Percentiles rank a stretch among this genome's conserved stretches.
Evolutionary conservation across 2,888 invertebrate species (phyloP).

Genomic region (Nomada ferruginata): DNA sequence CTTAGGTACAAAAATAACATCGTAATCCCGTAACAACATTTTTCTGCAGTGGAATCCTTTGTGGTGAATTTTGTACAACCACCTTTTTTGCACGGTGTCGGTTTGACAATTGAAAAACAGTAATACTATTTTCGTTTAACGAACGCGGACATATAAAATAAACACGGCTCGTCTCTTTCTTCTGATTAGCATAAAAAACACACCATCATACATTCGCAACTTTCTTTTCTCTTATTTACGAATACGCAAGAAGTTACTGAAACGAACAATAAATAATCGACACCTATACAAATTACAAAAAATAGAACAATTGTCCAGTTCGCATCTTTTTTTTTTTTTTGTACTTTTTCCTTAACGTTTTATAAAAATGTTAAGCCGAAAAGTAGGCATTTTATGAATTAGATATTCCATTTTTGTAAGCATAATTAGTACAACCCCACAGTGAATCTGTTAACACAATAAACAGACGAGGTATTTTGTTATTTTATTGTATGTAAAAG

Average conservation of each 20-base stretch:
- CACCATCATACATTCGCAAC: slow-evolving; percentile 8
- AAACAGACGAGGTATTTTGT: slow-evolving; percentile 69
- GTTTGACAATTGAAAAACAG: slow-evolving; percentile 34
- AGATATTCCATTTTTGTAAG: slow-evolving; percentile 64
- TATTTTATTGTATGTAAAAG: slow-evolving; percentile 64
- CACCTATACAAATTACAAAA: slow-evolving; percentile 9
- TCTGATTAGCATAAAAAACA: slow-evolving; percentile 25
- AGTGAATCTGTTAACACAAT: slow-evolving; percentile 40
- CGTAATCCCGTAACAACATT: slow-evolving; percentile 57
- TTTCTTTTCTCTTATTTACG: not conserved
- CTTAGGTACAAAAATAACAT: slow-evolving; percentile 72
- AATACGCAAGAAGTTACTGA: slow-evolving; percentile 18
- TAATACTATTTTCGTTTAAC: slow-evolving; percentile 42
- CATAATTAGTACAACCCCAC: slow-evolving; percentile 62
- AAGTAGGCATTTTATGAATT: slow-evolving; percentile 77
- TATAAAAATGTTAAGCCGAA: slow-evolving; percentile 80
- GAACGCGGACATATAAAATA: slow-evolving; percentile 12
- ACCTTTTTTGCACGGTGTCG: slow-evolving; percentile 6
- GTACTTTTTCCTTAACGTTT: slow-evolving; percentile 19
- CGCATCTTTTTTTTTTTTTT: not conserved
- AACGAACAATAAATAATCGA: slow-evolving; percentile 35
- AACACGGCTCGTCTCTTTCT: slow-evolving; percentile 1
- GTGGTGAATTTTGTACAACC: slow-evolving; percentile 7
- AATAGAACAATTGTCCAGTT: slow-evolving; percentile 22
- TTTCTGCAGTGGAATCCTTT: slow-evolving; percentile 41